phyloP scores from a whole-genome alignment of 1,140 invertebrate species.

The Meteorus sp. region DNA sequence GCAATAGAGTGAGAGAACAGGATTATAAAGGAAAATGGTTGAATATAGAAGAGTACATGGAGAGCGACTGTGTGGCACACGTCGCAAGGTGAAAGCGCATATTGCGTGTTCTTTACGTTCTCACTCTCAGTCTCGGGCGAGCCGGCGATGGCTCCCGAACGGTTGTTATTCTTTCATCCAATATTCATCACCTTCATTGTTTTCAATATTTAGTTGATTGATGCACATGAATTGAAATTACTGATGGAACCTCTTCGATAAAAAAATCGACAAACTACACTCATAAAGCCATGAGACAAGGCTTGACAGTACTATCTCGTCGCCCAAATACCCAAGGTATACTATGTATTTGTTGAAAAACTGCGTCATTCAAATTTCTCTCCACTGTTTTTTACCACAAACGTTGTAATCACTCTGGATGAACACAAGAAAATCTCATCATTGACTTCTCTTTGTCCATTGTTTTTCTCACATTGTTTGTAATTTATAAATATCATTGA shows the following conservation, averaged over 20 bases:
- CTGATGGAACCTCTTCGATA: background rate
- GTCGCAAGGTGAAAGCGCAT: constrained; percentile 55
- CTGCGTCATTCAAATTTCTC: background rate
- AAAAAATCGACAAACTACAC: background rate
- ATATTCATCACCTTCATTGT: background rate
- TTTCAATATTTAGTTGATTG: background rate
- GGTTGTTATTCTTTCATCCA: no score
- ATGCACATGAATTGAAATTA: background rate
- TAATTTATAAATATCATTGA: no score
- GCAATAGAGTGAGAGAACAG: background rate
- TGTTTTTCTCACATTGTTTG: no score
- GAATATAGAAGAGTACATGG: constrained; percentile 6
- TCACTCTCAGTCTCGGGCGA: constrained; percentile 55
- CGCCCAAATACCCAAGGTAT: constrained; percentile 57
- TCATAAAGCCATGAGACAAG: constrained; percentile 47
- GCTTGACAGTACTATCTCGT: constrained; percentile 45
- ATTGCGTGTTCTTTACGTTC: constrained; percentile 41
- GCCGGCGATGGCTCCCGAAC: constrained; percentile 35
- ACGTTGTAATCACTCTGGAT: background rate
- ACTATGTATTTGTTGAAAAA: background rate
- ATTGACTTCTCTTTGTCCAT: background rate
- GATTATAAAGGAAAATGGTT: constrained; percentile 2
- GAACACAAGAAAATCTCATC: background rate
- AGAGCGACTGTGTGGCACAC: constrained; percentile 15
- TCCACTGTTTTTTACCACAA: background rate